phyloP scores from a whole-genome alignment of 2,113 vertebrate genomes.

The Hippolais icterina region DNA sequence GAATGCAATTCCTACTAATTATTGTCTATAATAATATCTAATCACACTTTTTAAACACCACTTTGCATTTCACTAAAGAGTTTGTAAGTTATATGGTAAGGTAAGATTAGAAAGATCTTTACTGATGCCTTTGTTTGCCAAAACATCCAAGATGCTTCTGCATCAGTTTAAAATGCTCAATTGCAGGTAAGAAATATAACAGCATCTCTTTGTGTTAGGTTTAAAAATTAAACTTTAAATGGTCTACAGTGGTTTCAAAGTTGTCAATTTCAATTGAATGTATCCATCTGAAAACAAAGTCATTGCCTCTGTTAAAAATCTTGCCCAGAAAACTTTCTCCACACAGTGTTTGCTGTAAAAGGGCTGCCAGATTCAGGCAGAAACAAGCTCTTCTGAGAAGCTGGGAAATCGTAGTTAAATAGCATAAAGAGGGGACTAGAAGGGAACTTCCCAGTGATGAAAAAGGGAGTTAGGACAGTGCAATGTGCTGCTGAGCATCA shows the following conservation, averaged over 20 bases:
- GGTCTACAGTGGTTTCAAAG: neutral
- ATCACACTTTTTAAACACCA: neutral
- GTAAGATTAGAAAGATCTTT: neutral
- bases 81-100: neutral
- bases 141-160: neutral
- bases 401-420: neutral
- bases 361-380: neutral
- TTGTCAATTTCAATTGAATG: neutral
- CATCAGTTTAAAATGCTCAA: neutral
- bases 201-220: neutral
- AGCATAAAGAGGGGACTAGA: neutral
- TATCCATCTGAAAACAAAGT: neutral
- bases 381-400: neutral
- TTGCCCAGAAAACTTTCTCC: neutral
- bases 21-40: neutral
- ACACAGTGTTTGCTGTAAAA: neutral
- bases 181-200: neutral
- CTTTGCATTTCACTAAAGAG: neutral
- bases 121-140: neutral
- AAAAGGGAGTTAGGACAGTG: neutral
- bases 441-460: neutral
- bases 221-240: neutral
- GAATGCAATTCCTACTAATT: neutral
- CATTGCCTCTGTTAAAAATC: neutral
- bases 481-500: neutral